A percentile compares a stretch with the other conserved stretches of the same genome.
phyloP scores from a whole-genome alignment of 2,113 vertebrate species.

The Psephotus haematonotus region DNA sequence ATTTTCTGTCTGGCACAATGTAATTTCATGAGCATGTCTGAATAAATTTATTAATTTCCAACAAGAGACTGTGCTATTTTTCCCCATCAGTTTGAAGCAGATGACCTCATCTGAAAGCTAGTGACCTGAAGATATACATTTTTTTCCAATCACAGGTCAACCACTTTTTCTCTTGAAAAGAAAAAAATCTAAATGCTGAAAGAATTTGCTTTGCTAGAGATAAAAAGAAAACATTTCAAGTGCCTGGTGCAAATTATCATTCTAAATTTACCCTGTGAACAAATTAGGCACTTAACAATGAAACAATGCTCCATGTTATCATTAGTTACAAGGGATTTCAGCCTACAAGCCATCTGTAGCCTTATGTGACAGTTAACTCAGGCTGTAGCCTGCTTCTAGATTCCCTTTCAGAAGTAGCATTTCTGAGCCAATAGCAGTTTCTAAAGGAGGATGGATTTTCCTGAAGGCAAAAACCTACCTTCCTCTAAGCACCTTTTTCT shows the following conservation, averaged over 20 bases:
- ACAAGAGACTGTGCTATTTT: neutral
- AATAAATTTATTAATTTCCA: constrained; percentile 30
- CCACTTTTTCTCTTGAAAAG: neutral
- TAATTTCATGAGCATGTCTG: neutral
- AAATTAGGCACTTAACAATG: neutral
- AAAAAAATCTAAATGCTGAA: neutral
- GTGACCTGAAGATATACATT: neutral
- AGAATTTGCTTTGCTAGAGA: neutral
- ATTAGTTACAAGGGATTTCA: neutral
- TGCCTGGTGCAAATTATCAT: neutral
- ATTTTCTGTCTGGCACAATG: neutral
- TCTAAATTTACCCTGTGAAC: neutral
- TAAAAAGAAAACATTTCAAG: neutral
- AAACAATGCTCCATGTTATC: neutral
- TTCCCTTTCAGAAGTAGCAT: neutral
- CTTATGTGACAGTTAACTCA: neutral
- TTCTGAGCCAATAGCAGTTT: neutral
- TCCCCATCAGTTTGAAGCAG: constrained; percentile 20
- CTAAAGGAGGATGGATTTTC: neutral
- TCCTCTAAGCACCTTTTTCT: neutral
- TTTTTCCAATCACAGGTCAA: constrained; percentile 24
- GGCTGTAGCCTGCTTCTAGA: neutral
- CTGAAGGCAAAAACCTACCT: neutral
- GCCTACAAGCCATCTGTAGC: constrained; percentile 17
- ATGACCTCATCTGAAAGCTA: constrained; percentile 36